Evolutionary conservation across 2,113 vertebrate species (phyloP), one percentile per base, ranked within the genome.

Genomic region (Oncorhynchus clarkii): DNA sequence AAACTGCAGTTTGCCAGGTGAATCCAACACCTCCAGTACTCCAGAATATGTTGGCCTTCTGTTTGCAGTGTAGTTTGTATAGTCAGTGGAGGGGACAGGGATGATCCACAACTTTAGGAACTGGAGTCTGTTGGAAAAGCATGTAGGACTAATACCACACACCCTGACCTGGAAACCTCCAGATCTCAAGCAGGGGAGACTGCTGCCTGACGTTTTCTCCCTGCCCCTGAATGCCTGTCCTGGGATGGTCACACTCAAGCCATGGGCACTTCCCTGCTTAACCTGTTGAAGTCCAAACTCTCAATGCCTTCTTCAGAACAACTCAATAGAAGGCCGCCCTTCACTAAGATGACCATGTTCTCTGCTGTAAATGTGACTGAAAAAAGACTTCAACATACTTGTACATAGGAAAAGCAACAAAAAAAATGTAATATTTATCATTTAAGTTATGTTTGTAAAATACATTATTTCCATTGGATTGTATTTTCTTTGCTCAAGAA

Each of bases 371-470:
- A 75, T 75, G 54, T 18, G 64, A 45, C 39, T 80, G 39, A 31
- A 68, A 72, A 70, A 29, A 18, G 18, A 39, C 72, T 79, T 71
- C 60, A 49, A 70, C 67, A 73, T 80, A 57, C 11, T 5, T 83
- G 78, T 83, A 83, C 60, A 84, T 78, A 78, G 49, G 80, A 78
- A 54, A 48, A 75, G 75, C 49, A 66, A 34, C 34, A 45, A 71
- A 70, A 80, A 72, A 73, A 51, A 82, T 0, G 62, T 39, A 51
- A 77, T 86, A 86, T 86, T 86, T 86, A 86, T 83, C 72, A 78
- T 74, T 85, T 86, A 86, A 86, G 72, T 86, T 86, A 86, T 86
- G 80, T 84, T 86, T 86, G 82, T 80, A 78, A 67, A 75, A 68
- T 45, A 68, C 29, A 68, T 51, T 75, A 76, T 82, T 67, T 75